phyloP scores from a whole-genome alignment of 2,113 vertebrate species.

The Arizona elegans region DNA sequence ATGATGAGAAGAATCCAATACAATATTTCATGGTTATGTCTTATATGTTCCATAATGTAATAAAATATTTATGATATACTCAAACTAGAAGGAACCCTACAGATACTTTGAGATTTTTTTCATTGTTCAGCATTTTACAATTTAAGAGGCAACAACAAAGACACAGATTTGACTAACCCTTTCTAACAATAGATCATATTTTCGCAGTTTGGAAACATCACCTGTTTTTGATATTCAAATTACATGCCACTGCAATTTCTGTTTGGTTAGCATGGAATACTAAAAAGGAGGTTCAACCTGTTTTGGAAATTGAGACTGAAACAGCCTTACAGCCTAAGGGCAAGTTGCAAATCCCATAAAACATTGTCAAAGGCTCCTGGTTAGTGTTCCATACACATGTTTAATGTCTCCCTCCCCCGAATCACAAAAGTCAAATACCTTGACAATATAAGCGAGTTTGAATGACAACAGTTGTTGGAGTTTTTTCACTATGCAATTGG shows the following conservation, averaged over 20 bases:
- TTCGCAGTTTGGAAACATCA: neutral
- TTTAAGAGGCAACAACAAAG: neutral
- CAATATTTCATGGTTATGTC: neutral
- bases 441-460: slow-evolving; percentile 71
- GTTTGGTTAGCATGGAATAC: slow-evolving; percentile 41
- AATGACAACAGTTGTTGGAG: slow-evolving; percentile 77
- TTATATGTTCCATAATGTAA: neutral
- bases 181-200: neutral
- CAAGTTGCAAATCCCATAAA: slow-evolving; percentile 78
- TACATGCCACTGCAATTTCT: slow-evolving; percentile 45
- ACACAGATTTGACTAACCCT: neutral
- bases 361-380: slow-evolving; percentile 77
- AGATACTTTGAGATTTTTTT: neutral
- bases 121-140: neutral
- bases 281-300: slow-evolving; percentile 67
- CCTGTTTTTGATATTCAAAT: slow-evolving; percentile 44
- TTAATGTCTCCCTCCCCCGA: slow-evolving; percentile 68
- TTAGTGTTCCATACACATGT: slow-evolving; percentile 81
- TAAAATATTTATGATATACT: neutral
- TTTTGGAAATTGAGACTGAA: slow-evolving; percentile 67
- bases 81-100: neutral
- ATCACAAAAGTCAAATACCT: slow-evolving; percentile 78
- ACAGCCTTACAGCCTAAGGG: slow-evolving; percentile 72
- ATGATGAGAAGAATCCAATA: neutral
- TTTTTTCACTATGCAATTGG: slow-evolving; percentile 80